Percentiles rank a stretch among this genome's conserved stretches.
Evolutionary conservation across 2,113 vertebrate genomes (phyloP).

Genomic region (Lutjanus erythropterus): DNA sequence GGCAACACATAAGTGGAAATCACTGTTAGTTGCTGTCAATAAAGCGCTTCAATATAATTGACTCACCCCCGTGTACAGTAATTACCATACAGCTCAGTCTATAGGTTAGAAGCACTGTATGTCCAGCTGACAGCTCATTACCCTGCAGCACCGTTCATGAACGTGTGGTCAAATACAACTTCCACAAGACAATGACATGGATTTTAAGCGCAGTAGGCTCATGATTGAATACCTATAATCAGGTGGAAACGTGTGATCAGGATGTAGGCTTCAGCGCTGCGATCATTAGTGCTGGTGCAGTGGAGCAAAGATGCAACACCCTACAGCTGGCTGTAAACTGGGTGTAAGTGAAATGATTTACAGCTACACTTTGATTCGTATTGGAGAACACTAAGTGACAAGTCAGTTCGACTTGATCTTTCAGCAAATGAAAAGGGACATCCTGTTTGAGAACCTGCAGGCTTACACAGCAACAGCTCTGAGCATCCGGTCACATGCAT

Average conservation of each 20-base stretch:
- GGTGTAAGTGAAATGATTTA: not conserved
- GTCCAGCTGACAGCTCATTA: slow-evolving; percentile 22
- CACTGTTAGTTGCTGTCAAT: slow-evolving; percentile 27
- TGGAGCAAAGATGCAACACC: not conserved
- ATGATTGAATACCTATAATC: slow-evolving; percentile 53
- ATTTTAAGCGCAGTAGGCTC: slow-evolving; percentile 5
- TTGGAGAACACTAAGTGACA: not conserved
- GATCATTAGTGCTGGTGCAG: not conserved
- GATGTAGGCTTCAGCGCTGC: not conserved
- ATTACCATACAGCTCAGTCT: slow-evolving; percentile 38
- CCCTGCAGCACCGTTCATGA: slow-evolving; percentile 14
- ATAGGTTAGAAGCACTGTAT: slow-evolving; percentile 18
- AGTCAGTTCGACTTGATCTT: not conserved
- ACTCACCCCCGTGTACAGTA: slow-evolving; percentile 22
- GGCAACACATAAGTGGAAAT: slow-evolving; percentile 31
- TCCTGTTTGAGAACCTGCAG: not conserved
- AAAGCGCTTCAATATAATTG: slow-evolving; percentile 57
- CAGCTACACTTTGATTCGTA: not conserved
- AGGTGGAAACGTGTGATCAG: not conserved
- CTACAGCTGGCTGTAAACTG: not conserved
- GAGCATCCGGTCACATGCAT: not conserved
- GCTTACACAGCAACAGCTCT: not conserved
- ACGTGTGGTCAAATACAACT: not conserved
- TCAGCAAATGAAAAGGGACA: not conserved
- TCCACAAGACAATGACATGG: not conserved